These are phyloP conservation scores for Apolygus lucorum DNA, from an alignment of 1,140 invertebrate species.

Conservation along the genomic window DNA sequence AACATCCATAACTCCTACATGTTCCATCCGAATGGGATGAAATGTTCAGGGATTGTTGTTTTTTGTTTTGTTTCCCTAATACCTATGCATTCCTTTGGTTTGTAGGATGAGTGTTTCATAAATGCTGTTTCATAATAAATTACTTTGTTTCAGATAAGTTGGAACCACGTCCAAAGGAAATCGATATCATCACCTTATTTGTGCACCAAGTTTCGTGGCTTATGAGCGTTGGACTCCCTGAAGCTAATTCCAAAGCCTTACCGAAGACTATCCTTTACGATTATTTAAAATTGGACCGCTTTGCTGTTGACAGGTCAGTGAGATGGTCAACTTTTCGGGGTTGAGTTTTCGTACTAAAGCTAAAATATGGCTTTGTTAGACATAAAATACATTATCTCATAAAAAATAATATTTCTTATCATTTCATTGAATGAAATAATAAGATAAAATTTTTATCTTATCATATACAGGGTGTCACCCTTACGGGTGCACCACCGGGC, in stretches of 20 bases:
- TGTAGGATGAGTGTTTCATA: too few relatives aligned
- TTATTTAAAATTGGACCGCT: background rate
- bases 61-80: too few relatives aligned
- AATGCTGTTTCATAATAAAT: too few relatives aligned
- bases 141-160: background rate
- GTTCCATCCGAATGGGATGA: too few relatives aligned
- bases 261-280: background rate
- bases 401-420: background rate
- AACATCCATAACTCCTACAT: too few relatives aligned
- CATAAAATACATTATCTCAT: too few relatives aligned
- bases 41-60: too few relatives aligned
- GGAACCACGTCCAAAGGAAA: background rate
- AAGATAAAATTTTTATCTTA: too few relatives aligned
- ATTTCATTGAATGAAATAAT: background rate
- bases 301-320: constrained; percentile 3
- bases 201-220: constrained; percentile 3
- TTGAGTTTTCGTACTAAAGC: background rate
- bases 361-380: too few relatives aligned
- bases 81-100: too few relatives aligned
- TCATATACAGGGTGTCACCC: too few relatives aligned
- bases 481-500: too few relatives aligned
- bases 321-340: background rate
- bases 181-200: background rate
- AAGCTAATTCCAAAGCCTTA: background rate
- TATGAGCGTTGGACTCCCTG: background rate